phyloP scores from a whole-genome alignment of 2,797 vertebrate species.

The Brotula barbata region DNA sequence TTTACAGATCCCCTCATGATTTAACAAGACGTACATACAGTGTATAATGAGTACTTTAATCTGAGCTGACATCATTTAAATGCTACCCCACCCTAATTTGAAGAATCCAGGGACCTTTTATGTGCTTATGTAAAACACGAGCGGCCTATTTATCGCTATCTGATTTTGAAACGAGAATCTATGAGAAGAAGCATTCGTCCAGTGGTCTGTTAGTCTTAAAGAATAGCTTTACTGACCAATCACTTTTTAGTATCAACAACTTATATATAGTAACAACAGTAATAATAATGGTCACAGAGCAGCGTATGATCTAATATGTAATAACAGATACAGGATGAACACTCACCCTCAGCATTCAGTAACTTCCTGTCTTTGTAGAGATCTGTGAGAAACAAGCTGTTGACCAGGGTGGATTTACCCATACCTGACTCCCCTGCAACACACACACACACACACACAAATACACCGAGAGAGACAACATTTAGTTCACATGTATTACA shows the following conservation, averaged over 20 bases:
- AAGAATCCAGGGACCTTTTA: too few species aligned
- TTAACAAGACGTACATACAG: too few species aligned
- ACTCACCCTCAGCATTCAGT: constrained; percentile 83
- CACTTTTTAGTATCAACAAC: not conserved
- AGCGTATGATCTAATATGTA: not conserved
- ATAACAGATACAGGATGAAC: not conserved
- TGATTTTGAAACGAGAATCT: too few species aligned
- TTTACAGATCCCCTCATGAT: too few species aligned
- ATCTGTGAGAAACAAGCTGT: constrained; percentile 86
- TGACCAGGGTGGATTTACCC: constrained; percentile 85
- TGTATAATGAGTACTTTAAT: not conserved
- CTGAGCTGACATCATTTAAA: not conserved
- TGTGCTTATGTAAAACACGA: too few species aligned
- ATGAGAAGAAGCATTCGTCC: too few species aligned
- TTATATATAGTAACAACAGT: too few species aligned
- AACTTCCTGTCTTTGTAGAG: constrained; percentile 87
- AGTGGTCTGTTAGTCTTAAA: too few species aligned
- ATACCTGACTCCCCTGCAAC: constrained; percentile 82
- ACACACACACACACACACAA: constrained; percentile 20
- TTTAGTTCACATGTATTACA: too few species aligned
- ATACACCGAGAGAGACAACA: not conserved
- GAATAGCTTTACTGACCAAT: not conserved
- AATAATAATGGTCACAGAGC: too few species aligned
- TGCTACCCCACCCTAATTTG: too few species aligned
- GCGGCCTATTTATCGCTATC: too few species aligned